Evolutionary conservation across 1,140 invertebrate genomes (phyloP).

Genomic region (Dysdera silvatica): DNA sequence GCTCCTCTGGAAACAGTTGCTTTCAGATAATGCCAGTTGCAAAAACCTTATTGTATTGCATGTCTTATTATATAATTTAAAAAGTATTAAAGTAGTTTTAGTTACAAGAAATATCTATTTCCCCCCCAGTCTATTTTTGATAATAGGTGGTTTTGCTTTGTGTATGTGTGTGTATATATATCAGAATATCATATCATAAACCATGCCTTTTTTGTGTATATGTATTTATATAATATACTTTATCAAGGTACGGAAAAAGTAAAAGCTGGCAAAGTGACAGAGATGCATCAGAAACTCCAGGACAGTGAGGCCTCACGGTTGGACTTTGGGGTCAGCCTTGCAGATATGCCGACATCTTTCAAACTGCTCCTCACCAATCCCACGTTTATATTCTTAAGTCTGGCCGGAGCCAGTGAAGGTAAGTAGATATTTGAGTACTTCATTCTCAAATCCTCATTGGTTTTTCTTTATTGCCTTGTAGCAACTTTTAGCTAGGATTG

Average conservation of each 20-base stretch:
- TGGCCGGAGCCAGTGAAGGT: constrained; percentile 70
- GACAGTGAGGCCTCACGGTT: constrained; percentile 29
- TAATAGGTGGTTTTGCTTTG: neutral
- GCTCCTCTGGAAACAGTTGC: too few species aligned
- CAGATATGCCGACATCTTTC: constrained; percentile 58
- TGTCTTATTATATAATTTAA: neutral
- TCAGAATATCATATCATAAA: neutral
- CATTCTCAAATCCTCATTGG: neutral
- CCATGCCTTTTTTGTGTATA: neutral
- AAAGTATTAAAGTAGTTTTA: neutral
- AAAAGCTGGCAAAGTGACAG: constrained; percentile 57
- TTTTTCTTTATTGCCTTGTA: too few species aligned
- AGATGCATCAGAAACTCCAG: constrained; percentile 51
- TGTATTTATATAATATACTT: neutral
- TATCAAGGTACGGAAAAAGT: constrained; percentile 42
- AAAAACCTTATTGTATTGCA: too few species aligned
- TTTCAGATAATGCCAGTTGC: too few species aligned
- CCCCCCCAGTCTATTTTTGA: too few species aligned
- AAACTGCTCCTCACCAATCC: constrained; percentile 60
- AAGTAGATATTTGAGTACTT: neutral
- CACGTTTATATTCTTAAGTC: constrained; percentile 68
- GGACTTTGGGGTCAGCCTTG: constrained; percentile 52
- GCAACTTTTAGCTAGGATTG: too few species aligned
- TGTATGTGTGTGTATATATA: neutral
- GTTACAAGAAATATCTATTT: too few species aligned